These are phyloP conservation scores for Pongo pygmaeus DNA, from an alignment of 2,113 vertebrate genomes.

Conservation along the genomic window DNA sequence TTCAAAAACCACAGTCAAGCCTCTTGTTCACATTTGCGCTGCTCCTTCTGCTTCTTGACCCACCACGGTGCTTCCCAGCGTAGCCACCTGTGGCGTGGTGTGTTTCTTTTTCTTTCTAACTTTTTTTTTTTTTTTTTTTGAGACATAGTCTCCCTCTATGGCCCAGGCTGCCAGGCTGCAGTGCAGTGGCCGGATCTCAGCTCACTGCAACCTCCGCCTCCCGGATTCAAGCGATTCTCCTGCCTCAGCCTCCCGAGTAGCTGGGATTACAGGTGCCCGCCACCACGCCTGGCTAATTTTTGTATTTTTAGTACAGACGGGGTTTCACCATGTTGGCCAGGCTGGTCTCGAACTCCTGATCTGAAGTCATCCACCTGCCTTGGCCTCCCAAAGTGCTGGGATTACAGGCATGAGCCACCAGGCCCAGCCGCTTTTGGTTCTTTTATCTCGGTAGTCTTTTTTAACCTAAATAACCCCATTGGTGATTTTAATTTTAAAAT, in stretches of 20 bases:
- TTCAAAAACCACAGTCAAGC: not conserved
- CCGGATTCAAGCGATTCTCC: not conserved
- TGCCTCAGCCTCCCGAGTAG: not conserved
- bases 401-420: not conserved
- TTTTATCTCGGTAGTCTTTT: not conserved
- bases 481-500: not conserved
- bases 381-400: not conserved
- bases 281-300: not conserved
- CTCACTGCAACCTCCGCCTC: not conserved
- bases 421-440: not conserved
- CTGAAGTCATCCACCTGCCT: not conserved
- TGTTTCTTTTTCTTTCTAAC: too few species aligned
- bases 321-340: not conserved
- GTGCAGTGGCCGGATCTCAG: not conserved
- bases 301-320: not conserved
- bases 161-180: not conserved
- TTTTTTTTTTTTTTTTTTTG: too few species aligned
- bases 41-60: not conserved
- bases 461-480: not conserved
- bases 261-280: not conserved
- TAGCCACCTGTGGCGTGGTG: accelerated
- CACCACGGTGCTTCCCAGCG: too few species aligned
- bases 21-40: not conserved
- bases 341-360: not conserved
- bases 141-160: not conserved